phyloP scores from a whole-genome alignment of 1,140 invertebrate genomes.

The Drosophila nikananu region DNA sequence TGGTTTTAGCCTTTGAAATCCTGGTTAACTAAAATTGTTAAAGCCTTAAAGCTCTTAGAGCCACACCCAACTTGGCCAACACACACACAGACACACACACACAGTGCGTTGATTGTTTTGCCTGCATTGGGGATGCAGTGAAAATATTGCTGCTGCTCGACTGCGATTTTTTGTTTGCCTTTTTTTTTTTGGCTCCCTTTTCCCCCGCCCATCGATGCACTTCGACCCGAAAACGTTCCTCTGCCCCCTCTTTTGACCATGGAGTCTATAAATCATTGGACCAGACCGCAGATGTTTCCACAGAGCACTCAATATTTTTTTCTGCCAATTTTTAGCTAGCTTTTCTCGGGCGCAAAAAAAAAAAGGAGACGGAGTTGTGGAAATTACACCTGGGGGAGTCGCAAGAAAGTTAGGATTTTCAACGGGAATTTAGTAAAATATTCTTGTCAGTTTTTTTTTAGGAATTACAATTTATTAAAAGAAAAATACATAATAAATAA shows the following conservation, averaged over 20 bases:
- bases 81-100: background rate
- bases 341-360: conserved; percentile 14
- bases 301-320: conserved; percentile 42
- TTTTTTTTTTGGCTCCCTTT: background rate
- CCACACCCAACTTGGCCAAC: conserved; percentile 33
- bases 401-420: background rate
- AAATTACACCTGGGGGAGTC: conserved; percentile 17
- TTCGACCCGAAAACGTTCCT: conserved; percentile 2
- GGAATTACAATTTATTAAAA: background rate
- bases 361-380: background rate
- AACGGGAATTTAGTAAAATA: background rate
- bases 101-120: conserved; percentile 36
- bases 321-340: conserved; percentile 31
- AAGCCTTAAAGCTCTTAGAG: conserved; percentile 16
- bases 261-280: conserved; percentile 43
- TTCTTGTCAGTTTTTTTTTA: background rate
- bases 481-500: background rate
- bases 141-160: conserved; percentile 43
- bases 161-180: conserved; percentile 39
- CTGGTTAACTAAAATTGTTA: conserved; percentile 9
- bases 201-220: background rate
- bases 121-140: conserved; percentile 43
- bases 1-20: background rate
- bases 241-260: background rate
- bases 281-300: conserved; percentile 38